Percentiles rank a stretch among this genome's conserved stretches.
Evolutionary conservation across 2,113 vertebrate genomes (phyloP).

Genomic region (Psilopogon haemacephalus): DNA sequence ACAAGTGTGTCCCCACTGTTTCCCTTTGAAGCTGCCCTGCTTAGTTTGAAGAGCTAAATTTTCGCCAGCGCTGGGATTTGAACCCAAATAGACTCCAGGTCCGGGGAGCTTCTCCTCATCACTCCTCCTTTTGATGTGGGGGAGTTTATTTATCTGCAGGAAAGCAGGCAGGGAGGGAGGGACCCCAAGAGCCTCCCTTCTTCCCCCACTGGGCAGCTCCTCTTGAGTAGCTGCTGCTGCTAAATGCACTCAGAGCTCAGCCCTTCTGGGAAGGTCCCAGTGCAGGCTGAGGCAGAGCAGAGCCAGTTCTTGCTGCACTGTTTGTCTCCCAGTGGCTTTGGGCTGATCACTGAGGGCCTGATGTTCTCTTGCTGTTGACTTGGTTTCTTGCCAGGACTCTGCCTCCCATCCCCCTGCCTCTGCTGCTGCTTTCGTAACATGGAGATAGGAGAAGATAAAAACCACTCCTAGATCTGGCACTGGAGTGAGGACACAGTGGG

Average conservation of each 20-base stretch:
- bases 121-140: neutral
- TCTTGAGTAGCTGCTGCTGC: neutral
- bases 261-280: neutral
- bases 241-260: neutral
- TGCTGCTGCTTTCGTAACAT: neutral
- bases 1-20: neutral
- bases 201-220: neutral
- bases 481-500: accelerated
- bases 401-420: neutral
- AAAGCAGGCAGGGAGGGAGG: neutral
- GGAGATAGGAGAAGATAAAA: neutral
- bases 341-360: neutral
- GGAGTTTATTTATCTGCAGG: neutral
- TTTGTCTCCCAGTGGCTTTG: neutral
- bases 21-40: conserved; percentile 9
- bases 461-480: neutral
- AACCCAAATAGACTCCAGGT: neutral
- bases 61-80: neutral
- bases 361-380: neutral
- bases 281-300: neutral
- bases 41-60: neutral
- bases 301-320: accelerated
- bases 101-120: neutral
- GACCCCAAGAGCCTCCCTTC: neutral
- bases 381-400: neutral